Evolutionary conservation across 2,113 vertebrate genomes (phyloP).

Genomic region (Myotis yumanensis): DNA sequence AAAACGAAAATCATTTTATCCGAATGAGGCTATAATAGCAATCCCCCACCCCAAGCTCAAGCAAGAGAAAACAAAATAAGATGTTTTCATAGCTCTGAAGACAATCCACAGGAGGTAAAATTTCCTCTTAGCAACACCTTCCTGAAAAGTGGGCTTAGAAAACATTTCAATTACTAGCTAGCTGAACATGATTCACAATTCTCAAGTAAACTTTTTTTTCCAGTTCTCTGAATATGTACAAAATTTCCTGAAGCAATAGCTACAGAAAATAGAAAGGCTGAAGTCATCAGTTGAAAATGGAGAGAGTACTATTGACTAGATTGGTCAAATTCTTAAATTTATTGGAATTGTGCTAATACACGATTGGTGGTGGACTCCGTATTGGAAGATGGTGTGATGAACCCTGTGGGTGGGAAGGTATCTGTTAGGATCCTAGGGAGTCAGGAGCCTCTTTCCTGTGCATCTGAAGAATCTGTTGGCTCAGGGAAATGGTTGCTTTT

Average conservation of each 20-base stretch:
- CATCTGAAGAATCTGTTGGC: conserved; percentile 52
- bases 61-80: conserved; percentile 68
- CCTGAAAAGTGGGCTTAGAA: conserved; percentile 52
- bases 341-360: not conserved
- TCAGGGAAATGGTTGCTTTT: conserved; percentile 57
- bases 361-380: not conserved
- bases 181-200: conserved; percentile 57
- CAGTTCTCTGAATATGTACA: conserved; percentile 66
- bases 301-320: conserved; percentile 4
- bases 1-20: conserved; percentile 70
- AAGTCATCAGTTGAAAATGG: conserved; percentile 46
- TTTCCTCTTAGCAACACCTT: not conserved
- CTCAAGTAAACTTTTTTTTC: conserved; percentile 50
- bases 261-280: conserved; percentile 52
- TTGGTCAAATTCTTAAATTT: not conserved
- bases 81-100: conserved; percentile 61
- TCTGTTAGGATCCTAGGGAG: not conserved
- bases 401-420: not conserved
- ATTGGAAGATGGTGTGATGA: not conserved
- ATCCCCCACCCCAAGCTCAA: conserved; percentile 47
- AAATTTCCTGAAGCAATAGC: conserved; percentile 69
- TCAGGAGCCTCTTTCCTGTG: not conserved
- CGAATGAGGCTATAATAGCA: conserved; percentile 54
- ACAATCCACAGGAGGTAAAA: conserved; percentile 63
- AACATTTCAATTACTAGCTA: conserved; percentile 69